Percentiles rank a stretch among this genome's conserved stretches.
Conservation (phyloP, 2,797 vertebrate genomes). For the Helostoma temminkii region DNA sequence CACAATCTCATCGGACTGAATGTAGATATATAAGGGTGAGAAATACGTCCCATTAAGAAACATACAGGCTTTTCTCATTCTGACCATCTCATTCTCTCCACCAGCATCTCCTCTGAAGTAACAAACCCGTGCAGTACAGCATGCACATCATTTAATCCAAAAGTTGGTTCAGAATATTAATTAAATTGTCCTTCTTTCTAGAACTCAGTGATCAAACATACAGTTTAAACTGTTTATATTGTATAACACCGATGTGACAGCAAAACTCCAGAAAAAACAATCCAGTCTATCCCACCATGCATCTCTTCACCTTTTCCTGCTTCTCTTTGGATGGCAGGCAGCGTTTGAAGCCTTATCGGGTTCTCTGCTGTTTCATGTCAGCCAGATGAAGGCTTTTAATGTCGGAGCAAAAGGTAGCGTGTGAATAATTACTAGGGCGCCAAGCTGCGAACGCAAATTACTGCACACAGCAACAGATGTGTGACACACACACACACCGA, state of each 20-base stretch:
- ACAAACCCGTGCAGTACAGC: constrained; percentile 30
- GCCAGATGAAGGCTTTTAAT: constrained; percentile 85
- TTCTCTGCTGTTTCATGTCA: constrained; percentile 82
- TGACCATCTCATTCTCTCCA: constrained; percentile 11
- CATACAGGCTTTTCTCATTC: constrained; percentile 30
- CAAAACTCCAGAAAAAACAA: constrained; percentile 79
- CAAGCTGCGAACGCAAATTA: constrained; percentile 87
- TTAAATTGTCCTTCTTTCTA: constrained; percentile 51
- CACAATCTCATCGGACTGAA: constrained; percentile 5
- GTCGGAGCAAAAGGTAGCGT: constrained; percentile 83
- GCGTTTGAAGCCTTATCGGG: constrained; percentile 85
- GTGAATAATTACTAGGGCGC: constrained; percentile 85
- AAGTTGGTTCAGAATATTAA: constrained; percentile 55
- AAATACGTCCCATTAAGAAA: no score
- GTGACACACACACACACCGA: constrained; percentile 46
- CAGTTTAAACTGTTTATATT: constrained; percentile 51
- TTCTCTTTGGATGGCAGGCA: constrained; percentile 74
- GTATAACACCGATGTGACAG: constrained; percentile 58
- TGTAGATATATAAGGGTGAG: no score
- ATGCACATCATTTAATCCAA: constrained; percentile 48
- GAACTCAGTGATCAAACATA: constrained; percentile 62
- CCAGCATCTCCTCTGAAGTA: constrained; percentile 26
- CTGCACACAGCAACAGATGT: constrained; percentile 83
- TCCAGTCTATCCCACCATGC: constrained; percentile 75
- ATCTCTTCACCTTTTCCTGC: constrained; percentile 81